Conservation (phyloP, 2,797 vertebrate genomes). For the Hemitrygon akajei region DNA sequence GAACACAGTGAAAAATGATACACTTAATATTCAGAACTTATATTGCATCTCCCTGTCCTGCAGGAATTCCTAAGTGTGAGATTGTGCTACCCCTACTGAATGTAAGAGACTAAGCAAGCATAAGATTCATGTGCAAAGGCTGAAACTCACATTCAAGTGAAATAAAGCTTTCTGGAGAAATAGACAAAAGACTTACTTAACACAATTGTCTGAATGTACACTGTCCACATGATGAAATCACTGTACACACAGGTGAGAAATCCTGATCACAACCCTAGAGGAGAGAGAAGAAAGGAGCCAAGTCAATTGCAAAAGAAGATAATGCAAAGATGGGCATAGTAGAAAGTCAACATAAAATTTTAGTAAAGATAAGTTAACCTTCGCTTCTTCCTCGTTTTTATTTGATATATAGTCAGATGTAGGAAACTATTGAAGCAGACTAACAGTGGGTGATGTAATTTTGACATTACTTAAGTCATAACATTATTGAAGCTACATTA, state of each 20-base stretch:
- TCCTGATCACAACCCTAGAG: not conserved
- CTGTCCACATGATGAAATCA: not conserved
- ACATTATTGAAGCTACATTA: not conserved
- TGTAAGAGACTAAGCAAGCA: not conserved
- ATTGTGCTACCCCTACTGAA: not conserved
- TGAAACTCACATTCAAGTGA: not conserved
- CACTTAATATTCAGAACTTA: not conserved
- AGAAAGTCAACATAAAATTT: not conserved
- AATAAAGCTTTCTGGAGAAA: not conserved
- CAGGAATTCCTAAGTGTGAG: not conserved
- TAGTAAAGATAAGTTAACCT: not conserved
- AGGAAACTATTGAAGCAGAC: not conserved
- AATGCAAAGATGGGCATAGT: not conserved
- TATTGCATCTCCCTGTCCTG: not conserved
- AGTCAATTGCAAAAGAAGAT: not conserved
- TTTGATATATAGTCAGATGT: not conserved
- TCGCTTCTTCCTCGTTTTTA: not conserved
- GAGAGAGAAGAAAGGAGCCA: not conserved
- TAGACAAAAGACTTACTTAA: too few relatives aligned
- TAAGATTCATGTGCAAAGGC: not conserved
- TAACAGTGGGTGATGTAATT: not conserved
- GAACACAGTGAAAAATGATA: too few relatives aligned
- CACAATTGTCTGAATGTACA: too few relatives aligned
- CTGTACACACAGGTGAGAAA: not conserved
- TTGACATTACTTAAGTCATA: not conserved